These are phyloP conservation scores for Mayetiola destructor DNA, from an alignment of 2,888 invertebrate genomes.

Conservation along the genomic window DNA sequence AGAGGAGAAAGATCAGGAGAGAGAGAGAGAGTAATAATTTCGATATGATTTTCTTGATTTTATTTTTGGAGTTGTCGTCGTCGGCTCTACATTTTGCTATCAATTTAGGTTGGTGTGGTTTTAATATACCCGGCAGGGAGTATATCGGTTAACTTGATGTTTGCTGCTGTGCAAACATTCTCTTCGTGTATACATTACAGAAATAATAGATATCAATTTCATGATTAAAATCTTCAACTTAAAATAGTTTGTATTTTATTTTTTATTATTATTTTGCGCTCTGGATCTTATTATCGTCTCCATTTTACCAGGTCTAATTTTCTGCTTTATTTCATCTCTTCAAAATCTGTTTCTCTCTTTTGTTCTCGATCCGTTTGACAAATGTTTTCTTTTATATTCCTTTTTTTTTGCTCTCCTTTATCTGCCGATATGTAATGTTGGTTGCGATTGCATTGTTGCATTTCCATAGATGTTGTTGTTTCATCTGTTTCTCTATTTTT, in stretches of 20 bases:
- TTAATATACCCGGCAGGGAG: conserved; percentile 8
- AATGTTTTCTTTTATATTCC: background rate
- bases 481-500: too few relatives aligned
- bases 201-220: conserved; percentile 9
- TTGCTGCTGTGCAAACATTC: background rate
- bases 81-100: background rate
- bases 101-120: conserved; percentile 2
- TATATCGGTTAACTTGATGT: background rate
- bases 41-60: too few relatives aligned
- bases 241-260: conserved; percentile 1
- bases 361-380: background rate
- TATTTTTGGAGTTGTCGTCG: background rate
- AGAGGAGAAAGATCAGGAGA: too few relatives aligned
- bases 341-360: background rate
- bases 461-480: too few relatives aligned
- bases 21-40: too few relatives aligned
- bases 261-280: too few relatives aligned
- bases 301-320: too few relatives aligned
- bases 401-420: background rate
- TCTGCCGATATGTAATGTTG: too few relatives aligned
- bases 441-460: too few relatives aligned
- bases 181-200: background rate
- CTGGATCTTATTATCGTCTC: background rate
- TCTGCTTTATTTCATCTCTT: background rate
- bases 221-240: conserved; percentile 3